Evolutionary conservation across 2,888 invertebrate genomes (phyloP), one percentile per base, ranked within the genome.

Genomic region (Erebia ligea): DNA sequence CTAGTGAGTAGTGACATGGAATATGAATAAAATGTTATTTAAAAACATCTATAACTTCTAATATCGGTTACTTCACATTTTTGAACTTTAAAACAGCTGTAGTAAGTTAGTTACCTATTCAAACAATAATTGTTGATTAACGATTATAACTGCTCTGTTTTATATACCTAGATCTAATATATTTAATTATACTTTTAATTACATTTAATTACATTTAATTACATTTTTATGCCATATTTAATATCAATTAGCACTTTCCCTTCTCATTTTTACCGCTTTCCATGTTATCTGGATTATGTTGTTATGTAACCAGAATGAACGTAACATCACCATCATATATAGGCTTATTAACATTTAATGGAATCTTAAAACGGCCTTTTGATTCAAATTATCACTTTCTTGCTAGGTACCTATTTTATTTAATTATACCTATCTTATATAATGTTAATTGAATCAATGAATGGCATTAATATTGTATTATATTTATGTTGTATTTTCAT

Each of bases 241-340:
- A 67, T 67, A 50, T 52, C 56, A 40, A 50, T 71, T 62, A 34
- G 10, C 34, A 68, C 48, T 57, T 67, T 69, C 67, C 61, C 52
- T 62, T 73, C 19, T 50, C 19, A 64, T 80, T 75, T 76, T 74
- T 76, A 67, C 68, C 66, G 77, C 77, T 79, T 79, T 79, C 72
- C 73, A 74, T 74, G 62, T 67, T 69, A 65, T 67, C 21, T 42
- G 71, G 69, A 68, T 71, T 69, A 66, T 68, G 25, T 25, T 58
- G 58, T 54, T 25, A 58, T n/a, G 19, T 79, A 77, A 78, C 59
- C 34, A 34, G 17, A 34, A 58, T 59, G 40, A 65, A 67, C 45
- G 19, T 69, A 54, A 52, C 64, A 62, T 65, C 45, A 69, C 42
- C 25, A 56, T 68, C 59, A 61, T 71, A 61, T 71, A 67, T 72